Base-by-base conservation (phyloP, 2,113 vertebrate species). In the Cichladusa arquata region DNA sequence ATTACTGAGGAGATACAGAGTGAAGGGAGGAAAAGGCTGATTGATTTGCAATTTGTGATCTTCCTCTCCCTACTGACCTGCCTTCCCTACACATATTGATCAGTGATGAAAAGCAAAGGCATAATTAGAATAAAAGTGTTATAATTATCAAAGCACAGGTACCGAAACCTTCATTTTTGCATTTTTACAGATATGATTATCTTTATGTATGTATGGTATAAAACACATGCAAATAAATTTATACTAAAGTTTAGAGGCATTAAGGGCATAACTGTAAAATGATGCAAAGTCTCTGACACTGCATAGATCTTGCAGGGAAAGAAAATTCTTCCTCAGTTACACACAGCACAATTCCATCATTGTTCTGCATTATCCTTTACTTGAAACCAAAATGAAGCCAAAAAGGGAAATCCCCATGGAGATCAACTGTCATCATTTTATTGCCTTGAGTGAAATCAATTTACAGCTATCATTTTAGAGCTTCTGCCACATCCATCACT, bases 401-500 rank as follows among this genome's bases (percentile, higher is more conserved):
- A 84, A 74, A 86, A 48, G 13, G 84, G 12, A 89, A 89, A 48
- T 56, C 31, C 31, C 4, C 0, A 0, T 18, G 15, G 28, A 72
- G 38, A 67, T n/a, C 19, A 64, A 26, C 40, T 33, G 31, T 8
- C 9, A 40, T 44, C 0, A 5, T 82, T 89, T 77, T 56, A 34
- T 56, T 67, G 16, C 34, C 29, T 74, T 62, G 17, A 19, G 11
- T 81, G 61, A 92, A 85, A 93, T 62, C 29, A 47, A 44, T 71
- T 71, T 74, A 81, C 20, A 85, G 19, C 8, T 74, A 5, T 51
- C 17, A 51, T 51, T 73, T 80, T 50, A 66, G 42, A 65, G 10
- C 14, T 31, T 72, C 45, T 83, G 18, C 7, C 3, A 2, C 1
- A 0, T 70, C 23, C 23, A 48, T 9, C 3, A 4, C 13, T 31